These are phyloP conservation scores for Paradoxurus hermaphroditus DNA, from an alignment of 2,113 vertebrate species.

Conservation along the genomic window DNA sequence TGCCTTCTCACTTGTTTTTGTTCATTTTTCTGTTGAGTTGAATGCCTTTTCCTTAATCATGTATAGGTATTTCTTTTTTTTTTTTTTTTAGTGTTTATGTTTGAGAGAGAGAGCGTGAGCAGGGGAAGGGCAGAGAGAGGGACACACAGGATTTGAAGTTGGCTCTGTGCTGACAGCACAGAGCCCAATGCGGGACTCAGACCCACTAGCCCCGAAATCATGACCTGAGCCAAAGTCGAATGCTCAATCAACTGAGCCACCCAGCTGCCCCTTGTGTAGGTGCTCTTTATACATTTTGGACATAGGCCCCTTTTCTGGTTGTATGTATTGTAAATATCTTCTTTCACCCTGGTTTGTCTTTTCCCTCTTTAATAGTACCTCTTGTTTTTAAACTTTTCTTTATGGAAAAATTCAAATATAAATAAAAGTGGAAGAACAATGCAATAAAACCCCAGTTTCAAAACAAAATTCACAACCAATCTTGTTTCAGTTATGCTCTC, in stretches of 20 bases:
- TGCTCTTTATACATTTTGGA: neutral
- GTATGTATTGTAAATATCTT: neutral
- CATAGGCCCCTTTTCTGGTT: neutral
- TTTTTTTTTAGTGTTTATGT: too few species aligned
- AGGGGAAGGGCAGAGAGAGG: too few species aligned
- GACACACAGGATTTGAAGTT: too few species aligned
- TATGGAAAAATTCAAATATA: neutral
- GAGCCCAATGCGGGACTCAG: too few species aligned
- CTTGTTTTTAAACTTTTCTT: neutral
- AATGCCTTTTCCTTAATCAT: neutral
- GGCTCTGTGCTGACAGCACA: too few species aligned
- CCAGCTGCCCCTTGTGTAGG: neutral
- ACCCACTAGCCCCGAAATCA: too few species aligned
- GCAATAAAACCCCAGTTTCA: neutral
- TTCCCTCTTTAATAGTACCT: neutral
- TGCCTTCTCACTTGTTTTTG: neutral
- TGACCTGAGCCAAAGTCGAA: too few species aligned
- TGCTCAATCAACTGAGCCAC: too few species aligned
- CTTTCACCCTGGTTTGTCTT: neutral
- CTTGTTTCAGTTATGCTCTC: neutral
- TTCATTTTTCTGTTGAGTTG: neutral
- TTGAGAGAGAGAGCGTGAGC: too few species aligned
- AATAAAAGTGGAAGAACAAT: neutral
- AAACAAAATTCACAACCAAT: neutral
- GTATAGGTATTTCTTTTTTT: neutral